phyloP scores from a whole-genome alignment of 2,113 vertebrate genomes.

The Isurus oxyrinchus region DNA sequence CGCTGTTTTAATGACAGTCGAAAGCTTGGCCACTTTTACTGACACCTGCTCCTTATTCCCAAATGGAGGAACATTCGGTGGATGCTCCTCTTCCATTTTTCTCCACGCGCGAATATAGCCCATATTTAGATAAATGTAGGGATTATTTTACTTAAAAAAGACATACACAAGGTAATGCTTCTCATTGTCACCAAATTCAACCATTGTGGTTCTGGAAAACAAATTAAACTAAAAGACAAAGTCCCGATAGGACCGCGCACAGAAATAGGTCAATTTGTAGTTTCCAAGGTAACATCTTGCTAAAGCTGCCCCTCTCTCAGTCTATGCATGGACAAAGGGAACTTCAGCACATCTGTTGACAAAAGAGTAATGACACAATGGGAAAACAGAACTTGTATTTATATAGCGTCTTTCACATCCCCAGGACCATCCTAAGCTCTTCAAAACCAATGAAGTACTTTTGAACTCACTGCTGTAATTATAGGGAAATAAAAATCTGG shows the following conservation, averaged over 20 bases:
- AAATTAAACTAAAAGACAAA: neutral
- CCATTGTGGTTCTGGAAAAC: neutral
- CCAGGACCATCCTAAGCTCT: neutral
- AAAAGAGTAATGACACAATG: neutral
- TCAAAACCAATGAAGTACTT: neutral
- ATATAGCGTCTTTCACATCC: neutral
- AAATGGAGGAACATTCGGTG: neutral
- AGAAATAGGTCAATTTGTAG: neutral
- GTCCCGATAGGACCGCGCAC: neutral
- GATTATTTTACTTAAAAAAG: neutral
- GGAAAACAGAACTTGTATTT: neutral
- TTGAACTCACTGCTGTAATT: too few species aligned
- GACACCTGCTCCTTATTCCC: neutral
- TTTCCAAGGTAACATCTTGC: neutral
- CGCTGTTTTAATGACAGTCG: too few species aligned
- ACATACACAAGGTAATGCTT: too few species aligned
- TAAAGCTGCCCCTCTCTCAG: neutral
- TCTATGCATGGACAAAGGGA: neutral
- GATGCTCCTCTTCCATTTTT: too few species aligned
- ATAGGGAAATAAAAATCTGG: too few species aligned
- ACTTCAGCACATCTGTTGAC: neutral
- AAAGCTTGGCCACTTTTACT: neutral
- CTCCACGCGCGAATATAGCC: too few species aligned
- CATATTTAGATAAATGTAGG: neutral
- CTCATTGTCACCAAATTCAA: neutral